Base-by-base conservation (phyloP, 2,888 invertebrate species). In the Drosophila austrosaltans region DNA sequence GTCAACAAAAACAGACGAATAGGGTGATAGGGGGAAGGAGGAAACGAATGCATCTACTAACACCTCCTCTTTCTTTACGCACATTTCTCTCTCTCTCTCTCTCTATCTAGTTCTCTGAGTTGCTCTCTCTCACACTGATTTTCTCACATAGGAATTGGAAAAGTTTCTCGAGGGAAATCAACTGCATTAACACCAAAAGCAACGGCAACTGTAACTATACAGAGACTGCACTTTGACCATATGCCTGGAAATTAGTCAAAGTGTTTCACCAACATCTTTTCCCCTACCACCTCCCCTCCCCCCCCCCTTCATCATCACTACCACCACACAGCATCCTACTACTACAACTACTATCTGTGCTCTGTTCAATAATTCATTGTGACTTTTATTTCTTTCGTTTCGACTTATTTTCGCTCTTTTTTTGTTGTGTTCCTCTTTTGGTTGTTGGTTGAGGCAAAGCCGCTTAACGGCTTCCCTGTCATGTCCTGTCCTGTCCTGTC, bases 91-190 rank as follows among this genome's bases (percentile, higher is more conserved):
- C 53, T 16, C 7, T 8, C 53, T 16, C 0, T 12, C 7, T 2
- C 12, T 36, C 36, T 8, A 36, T 36, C 36, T 10, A 8, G 36
- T 36, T 36, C 1, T 36, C 36, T 36, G 36, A 36, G 8, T 36
- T 58, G 25, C 12, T 3, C 7, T 10, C 28, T 5, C 12, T 3
- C 7, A 7, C 28, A 5, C 30, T 2, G 20, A 56, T 8, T 7
- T 48, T 3, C 7, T 4, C 16, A 5, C 22, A 8, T 25, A 32
- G 40, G 63, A 42, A 36, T 10, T 6, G 28, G 30, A 74, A 80
- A 77, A 82, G 75, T 80, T 87, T 81, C 89, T 81, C 89, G 48
- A 72, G 86, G 83, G 83, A 83, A 83, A 83, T 83, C 83, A 88
- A 73, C 70, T 65, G 69, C 87, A 87, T 78, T 78, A 70, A 57